Base-by-base conservation (phyloP, 2,888 invertebrate species). In the Eupithecia vulgata region DNA sequence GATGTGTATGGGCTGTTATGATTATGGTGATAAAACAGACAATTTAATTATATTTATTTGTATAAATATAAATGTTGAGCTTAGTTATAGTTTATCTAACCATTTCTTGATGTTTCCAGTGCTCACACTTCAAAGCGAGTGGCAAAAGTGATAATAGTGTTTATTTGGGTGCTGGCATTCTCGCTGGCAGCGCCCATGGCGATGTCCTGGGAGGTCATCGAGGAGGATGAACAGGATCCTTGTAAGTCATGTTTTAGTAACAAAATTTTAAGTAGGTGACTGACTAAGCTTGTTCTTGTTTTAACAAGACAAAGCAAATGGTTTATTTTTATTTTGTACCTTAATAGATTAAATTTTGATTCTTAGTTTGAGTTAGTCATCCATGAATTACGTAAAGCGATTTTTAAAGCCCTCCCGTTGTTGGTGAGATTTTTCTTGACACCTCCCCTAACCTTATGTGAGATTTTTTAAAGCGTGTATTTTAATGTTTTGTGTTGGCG, bases 101-200 rank as follows among this genome's bases (percentile, higher is more conserved):
- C 7, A 0, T 17, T 68, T 68, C 45, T 87, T 90, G 5, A 64
- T 89, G 85, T 95, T 94, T 52, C 2, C 57, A 97, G 97, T 88
- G 96, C 97, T 25, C 95, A 96, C 79, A 96, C 97, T 17, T 96
- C 97, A 0, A 97, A 97, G 85, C 94, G 96, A 70, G 92, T 96
- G 72, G 97, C 97, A 6, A 96, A 97, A 90, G 94, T 97, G 71
- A 95, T 97, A 76, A 96, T 98, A 82, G 95, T 95, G 10, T 91
- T 95, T 59, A 97, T 98, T 86, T 98, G 98, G 98, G 83, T 96
- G 10, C 85, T 97, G 75, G 96, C 97, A 0, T 89, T 96, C 6
- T 89, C 95, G 0, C 94, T 97, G 70, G 97, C 97, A 0, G 93
- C 95, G 0, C 98, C 98, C 0, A 96, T 96, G 94, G 96, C 96